Base-by-base conservation (phyloP, 2,113 vertebrate species). In the Myocastor coypus region DNA sequence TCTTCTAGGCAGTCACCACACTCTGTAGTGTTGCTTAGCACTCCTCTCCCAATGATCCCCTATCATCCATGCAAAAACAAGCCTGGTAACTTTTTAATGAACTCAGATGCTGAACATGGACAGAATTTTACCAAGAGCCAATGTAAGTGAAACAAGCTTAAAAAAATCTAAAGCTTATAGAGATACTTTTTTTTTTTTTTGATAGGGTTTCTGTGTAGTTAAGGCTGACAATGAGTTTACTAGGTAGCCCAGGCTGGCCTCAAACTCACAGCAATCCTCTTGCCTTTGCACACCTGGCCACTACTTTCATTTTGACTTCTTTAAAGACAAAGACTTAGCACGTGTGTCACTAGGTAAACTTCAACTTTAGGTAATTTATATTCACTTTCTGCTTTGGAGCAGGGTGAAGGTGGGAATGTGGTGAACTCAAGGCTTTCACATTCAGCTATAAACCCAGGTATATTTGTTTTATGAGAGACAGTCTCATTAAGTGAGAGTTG, bases 231-330 rank as follows among this genome's bases (percentile, higher is more conserved):
- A 10, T 63, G 24, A 63, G 24, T 26, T 24, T 26, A 63, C 22
- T 61, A 61, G 7, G 59, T 61, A 61, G 59, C 59, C 22, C 59
- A 61, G 22, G 22, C 59, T 61, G 59, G 59, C 59, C 59, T 61
- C 22, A 24, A 61, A 61, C 20, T 61, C 59, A 61, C 22, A 24
- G 59, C 61, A 63, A 63, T 63, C 24, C 61, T 26, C 24, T 22
- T 63, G 61, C 61, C 61, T 63, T 24, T 63, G 61, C 61, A 63
- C 24, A 63, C 61, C 61, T 63, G 24, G 61, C 61, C 3, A 57
- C 7, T 52, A 59, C 83, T 97, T 86, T 90, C 64, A 66, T 17
- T 89, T 22, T 92, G 68, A 81, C 34, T 42, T 73, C 40, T 73
- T 73, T 11, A 42, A 42, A 75, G 40, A 26, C 71, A 40, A 7